Percentiles rank a stretch among this genome's conserved stretches.
These are phyloP conservation scores for Enchytraeus crypticus DNA, from an alignment of 2,888 invertebrate species.

Conservation along the genomic window DNA sequence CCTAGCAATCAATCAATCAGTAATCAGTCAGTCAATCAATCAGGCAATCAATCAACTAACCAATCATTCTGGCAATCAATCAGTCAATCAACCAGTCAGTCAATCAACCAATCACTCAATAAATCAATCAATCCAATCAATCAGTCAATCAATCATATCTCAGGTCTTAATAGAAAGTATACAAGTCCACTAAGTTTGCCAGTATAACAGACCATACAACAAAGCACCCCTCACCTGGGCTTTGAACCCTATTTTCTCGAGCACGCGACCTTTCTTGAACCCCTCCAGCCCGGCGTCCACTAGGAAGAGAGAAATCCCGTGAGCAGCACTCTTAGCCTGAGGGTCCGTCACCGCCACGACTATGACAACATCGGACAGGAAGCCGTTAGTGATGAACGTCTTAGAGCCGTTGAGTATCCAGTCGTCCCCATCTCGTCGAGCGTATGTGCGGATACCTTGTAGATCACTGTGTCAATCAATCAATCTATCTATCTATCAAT, in stretches of 20 bases:
- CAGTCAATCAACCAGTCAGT: too few relatives aligned
- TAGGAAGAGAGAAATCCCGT: constrained; percentile 50
- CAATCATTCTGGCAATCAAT: too few relatives aligned
- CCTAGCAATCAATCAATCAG: constrained; percentile 18
- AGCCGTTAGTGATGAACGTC: constrained; percentile 51
- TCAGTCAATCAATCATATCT: too few relatives aligned
- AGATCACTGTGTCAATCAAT: constrained; percentile 49
- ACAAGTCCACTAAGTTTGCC: too few relatives aligned
- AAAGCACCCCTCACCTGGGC: constrained; percentile 37
- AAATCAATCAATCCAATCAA: too few relatives aligned
- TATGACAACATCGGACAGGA: constrained; percentile 46
- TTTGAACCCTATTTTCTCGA: constrained; percentile 50
- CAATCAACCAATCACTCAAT: too few relatives aligned
- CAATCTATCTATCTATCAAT: too few relatives aligned
- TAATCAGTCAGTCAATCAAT: too few relatives aligned
- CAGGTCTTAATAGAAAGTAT: too few relatives aligned
- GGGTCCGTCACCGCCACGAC: constrained; percentile 50
- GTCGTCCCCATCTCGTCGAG: constrained; percentile 48
- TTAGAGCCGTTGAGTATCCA: constrained; percentile 51
- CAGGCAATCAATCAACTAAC: too few relatives aligned
- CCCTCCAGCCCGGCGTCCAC: constrained; percentile 49
- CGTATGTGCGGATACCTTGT: constrained; percentile 49
- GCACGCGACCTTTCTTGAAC: constrained; percentile 48
- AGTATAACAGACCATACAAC: too few relatives aligned
- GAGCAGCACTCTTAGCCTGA: constrained; percentile 46